Evolutionary conservation across 2,113 vertebrate species (phyloP).

Genomic region (Aplodontia rufa): DNA sequence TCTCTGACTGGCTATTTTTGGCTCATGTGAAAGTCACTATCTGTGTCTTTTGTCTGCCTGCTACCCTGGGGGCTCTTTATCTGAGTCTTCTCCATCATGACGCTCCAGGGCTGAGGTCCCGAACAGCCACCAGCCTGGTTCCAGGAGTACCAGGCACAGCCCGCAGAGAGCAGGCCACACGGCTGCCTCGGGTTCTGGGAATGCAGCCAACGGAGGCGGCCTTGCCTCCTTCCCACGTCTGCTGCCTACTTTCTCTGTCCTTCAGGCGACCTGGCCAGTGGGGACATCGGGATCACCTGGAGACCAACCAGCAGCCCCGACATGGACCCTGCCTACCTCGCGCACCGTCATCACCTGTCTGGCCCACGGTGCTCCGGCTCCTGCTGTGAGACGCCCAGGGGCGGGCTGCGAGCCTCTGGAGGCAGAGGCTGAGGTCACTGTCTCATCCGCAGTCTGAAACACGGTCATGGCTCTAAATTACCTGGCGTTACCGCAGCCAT

Average conservation of each 20-base stretch:
- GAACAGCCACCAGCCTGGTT: not conserved
- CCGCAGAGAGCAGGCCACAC: rapidly evolving
- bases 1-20: not conserved
- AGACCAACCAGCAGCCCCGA: not conserved
- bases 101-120: not conserved
- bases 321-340: no score
- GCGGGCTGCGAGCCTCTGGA: no score
- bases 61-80: not conserved
- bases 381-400: no score
- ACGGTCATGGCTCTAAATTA: no score
- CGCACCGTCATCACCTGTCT: no score
- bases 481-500: no score
- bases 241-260: not conserved
- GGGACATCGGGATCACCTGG: no score
- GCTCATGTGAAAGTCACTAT: not conserved
- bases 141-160: no score
- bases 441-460: no score
- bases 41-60: not conserved
- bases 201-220: not conserved
- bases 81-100: no score
- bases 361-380: no score
- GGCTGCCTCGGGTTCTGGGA: not conserved
- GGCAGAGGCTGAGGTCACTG: no score
- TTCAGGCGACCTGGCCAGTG: not conserved
- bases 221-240: not conserved